phyloP scores from a whole-genome alignment of 2,797 vertebrate genomes.

The Clarias platycephalus region DNA sequence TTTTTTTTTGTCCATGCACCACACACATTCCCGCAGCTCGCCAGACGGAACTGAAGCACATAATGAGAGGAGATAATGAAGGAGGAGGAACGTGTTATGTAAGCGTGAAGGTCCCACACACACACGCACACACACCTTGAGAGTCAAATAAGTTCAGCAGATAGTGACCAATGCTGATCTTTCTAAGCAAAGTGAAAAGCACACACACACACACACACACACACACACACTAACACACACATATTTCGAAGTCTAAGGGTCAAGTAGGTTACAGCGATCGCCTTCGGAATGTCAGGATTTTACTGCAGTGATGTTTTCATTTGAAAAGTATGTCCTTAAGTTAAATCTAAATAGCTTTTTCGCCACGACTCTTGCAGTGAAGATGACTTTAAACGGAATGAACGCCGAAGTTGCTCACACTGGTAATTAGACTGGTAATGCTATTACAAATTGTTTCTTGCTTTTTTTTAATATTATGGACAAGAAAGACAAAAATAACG shows the following conservation, averaged over 20 bases:
- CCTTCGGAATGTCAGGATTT: background rate
- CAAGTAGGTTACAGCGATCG: background rate
- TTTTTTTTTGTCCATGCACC: background rate
- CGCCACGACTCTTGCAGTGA: background rate
- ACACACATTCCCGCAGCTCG: background rate
- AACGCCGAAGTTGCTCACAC: background rate
- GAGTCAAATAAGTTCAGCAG: slow-evolving; percentile 14
- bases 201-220: no score
- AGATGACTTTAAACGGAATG: background rate
- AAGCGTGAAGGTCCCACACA: slow-evolving; percentile 31
- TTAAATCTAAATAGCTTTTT: no score
- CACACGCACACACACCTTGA: slow-evolving; percentile 19
- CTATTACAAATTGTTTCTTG: background rate
- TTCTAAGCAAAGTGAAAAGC: slow-evolving; percentile 7
- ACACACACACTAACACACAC: background rate
- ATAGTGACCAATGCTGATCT: slow-evolving; percentile 13
- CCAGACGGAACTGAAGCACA: slow-evolving; percentile 28
- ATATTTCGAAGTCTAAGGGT: background rate
- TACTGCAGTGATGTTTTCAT: background rate
- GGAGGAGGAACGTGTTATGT: slow-evolving; percentile 36
- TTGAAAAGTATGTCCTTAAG: background rate
- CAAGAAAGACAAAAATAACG: background rate
- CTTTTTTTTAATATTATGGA: background rate
- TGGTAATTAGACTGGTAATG: background rate
- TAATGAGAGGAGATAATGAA: slow-evolving; percentile 54